These are phyloP conservation scores for Pteropus alecto DNA, from an alignment of 2,113 vertebrate genomes.

Conservation along the genomic window DNA sequence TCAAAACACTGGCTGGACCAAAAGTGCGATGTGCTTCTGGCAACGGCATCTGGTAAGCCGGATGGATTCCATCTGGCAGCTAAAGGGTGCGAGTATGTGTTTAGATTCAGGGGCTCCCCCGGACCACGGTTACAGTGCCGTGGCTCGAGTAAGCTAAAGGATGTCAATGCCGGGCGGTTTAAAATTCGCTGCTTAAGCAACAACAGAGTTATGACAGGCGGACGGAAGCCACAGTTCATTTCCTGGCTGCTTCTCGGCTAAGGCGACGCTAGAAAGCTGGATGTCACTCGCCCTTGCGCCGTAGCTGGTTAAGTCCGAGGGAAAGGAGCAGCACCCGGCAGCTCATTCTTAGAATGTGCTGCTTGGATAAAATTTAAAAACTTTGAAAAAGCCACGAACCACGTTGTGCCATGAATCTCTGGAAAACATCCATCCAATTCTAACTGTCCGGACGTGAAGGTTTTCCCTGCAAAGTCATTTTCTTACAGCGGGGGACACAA, in stretches of 20 bases:
- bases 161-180: background rate
- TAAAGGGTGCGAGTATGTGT: conserved; percentile 59
- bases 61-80: conserved; percentile 60
- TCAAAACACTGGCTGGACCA: background rate
- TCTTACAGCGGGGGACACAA: background rate
- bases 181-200: conserved; percentile 12
- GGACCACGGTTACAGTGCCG: background rate
- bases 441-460: background rate
- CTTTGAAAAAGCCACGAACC: background rate
- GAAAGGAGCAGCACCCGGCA: background rate
- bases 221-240: conserved; percentile 8
- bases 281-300: background rate
- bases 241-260: background rate
- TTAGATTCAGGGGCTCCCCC: conserved; percentile 29
- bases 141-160: background rate
- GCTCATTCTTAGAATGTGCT: background rate
- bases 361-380: background rate
- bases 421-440: background rate
- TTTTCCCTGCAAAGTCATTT: background rate
- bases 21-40: background rate
- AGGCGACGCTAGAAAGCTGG: background rate
- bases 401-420: background rate
- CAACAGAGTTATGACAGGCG: background rate
- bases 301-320: background rate
- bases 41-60: background rate